Percentiles rank a stretch among this genome's conserved stretches.
phyloP scores from a whole-genome alignment of 2,797 vertebrate species.

The Microhierax caerulescens region DNA sequence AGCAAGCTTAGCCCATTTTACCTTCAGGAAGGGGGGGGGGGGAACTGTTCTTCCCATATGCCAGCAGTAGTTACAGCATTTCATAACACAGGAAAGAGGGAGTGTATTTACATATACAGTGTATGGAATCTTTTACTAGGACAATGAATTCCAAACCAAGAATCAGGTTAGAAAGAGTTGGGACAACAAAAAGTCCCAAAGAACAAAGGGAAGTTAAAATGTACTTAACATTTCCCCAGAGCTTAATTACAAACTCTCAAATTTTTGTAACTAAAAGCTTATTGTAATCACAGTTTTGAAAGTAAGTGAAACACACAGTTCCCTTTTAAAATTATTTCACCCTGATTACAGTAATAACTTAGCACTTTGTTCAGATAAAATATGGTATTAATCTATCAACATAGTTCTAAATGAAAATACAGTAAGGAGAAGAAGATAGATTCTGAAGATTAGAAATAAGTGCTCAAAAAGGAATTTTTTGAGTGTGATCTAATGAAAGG shows the following conservation, averaged over 20 bases:
- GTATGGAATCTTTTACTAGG: not conserved
- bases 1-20: conserved; percentile 57
- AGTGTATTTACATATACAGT: conserved; percentile 4
- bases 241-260: conserved; percentile 10
- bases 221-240: conserved; percentile 20
- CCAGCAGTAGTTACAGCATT: conserved; percentile 18
- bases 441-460: not conserved
- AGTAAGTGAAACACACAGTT: conserved; percentile 37
- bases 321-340: conserved; percentile 7
- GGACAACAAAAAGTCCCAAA: not conserved
- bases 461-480: not conserved
- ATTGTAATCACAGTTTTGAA: conserved; percentile 43
- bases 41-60: conserved; percentile 28
- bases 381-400: not conserved
- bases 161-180: conserved; percentile 4
- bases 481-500: conserved; percentile 19
- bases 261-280: conserved; percentile 37
- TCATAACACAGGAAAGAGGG: conserved; percentile 37
- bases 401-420: not conserved
- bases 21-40: conserved; percentile 31
- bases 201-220: conserved; percentile 62
- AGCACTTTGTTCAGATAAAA: not conserved
- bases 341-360: not conserved
- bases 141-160: conserved; percentile 10
- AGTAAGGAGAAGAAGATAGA: not conserved